Evolutionary conservation across 2,888 invertebrate species (phyloP), one percentile per base, ranked within the genome.

Genomic region (Drosophila mercatorum): DNA sequence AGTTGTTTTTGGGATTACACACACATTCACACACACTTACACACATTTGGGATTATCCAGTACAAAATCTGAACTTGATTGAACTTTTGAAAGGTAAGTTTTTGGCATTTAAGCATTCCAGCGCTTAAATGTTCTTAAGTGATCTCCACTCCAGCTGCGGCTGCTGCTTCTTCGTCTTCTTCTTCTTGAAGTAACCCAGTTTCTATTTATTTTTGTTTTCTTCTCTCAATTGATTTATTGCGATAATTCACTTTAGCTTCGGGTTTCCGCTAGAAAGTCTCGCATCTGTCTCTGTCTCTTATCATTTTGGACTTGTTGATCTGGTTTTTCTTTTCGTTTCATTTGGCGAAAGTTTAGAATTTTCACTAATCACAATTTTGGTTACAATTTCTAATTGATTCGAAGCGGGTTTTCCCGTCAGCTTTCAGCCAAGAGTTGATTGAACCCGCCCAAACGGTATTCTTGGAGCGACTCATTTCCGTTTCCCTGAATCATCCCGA

Each of bases 321-420:
- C 47, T 58, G 52, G 68, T 77, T 75, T 75, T 69, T 77, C 74
- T 62, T 71, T 76, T 72, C 63, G 41, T 65, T 65, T 67, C 12
- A 14, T 68, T 70, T 72, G 83, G 83, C 72, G 83, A 88, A 88
- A 88, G 83, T 80, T 56, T 12, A 83, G 88, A 88, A 83, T 83
- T 88, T 85, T 77, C 85, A 75, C 85, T 60, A 40, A 40, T 49
- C 63, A 64, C 5, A 78, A 73, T 62, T 12, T n/a, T 40, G 12
- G 12, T 2, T 12, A 22, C 12, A 36, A 26, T 53, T 46, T 64
- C 52, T 22, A 52, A 49, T 59, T 34, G 57, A 26, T 14, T 26
- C 4, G n/a, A 11, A 14, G 14, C 14, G 22, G 22, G 31, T 4
- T n/a, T n/a, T 14, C 6, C 44, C 17, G 8, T 14, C 7, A 7